These are phyloP conservation scores for Enteromius trimaculatus DNA, from an alignment of 2,797 vertebrate species.

Conservation along the genomic window DNA sequence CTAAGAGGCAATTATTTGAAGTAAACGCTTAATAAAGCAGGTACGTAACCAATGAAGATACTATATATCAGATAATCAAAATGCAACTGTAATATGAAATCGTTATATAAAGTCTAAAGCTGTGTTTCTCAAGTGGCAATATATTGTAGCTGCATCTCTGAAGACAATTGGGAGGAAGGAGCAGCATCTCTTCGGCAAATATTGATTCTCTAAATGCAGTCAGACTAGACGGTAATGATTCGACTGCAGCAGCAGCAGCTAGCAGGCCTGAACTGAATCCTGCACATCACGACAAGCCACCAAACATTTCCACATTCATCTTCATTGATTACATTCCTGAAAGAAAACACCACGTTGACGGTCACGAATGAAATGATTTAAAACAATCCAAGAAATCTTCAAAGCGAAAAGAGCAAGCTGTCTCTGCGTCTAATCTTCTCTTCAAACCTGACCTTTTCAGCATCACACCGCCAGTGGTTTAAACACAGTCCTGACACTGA, in stretches of 20 bases:
- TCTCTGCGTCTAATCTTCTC: conserved; percentile 1
- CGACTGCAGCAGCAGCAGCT: conserved; percentile 6
- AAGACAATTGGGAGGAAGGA: conserved; percentile 2
- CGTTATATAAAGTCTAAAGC: not conserved
- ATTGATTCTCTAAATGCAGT: conserved; percentile 44
- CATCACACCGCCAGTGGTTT: conserved; percentile 14
- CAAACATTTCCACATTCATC: conserved; percentile 14
- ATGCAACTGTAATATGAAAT: not conserved
- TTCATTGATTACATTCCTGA: conserved; percentile 20
- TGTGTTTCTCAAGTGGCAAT: not conserved
- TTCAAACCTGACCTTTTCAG: conserved; percentile 40
- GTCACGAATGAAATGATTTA: not conserved
- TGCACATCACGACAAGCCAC: conserved; percentile 3
- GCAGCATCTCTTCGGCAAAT: conserved; percentile 11
- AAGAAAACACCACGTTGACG: conserved; percentile 2
- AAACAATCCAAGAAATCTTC: conserved; percentile 11
- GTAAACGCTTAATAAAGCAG: not conserved
- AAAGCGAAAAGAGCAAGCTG: conserved; percentile 30
- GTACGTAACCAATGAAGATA: not conserved
- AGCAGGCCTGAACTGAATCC: conserved; percentile 12
- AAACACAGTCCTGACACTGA: conserved; percentile 14
- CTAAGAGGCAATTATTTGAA: not conserved
- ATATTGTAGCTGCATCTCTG: not conserved
- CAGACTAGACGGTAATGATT: conserved; percentile 20
- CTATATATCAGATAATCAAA: not conserved